These are phyloP conservation scores for Agrypnia vestita DNA, from an alignment of 1,140 invertebrate species.

Conservation along the genomic window DNA sequence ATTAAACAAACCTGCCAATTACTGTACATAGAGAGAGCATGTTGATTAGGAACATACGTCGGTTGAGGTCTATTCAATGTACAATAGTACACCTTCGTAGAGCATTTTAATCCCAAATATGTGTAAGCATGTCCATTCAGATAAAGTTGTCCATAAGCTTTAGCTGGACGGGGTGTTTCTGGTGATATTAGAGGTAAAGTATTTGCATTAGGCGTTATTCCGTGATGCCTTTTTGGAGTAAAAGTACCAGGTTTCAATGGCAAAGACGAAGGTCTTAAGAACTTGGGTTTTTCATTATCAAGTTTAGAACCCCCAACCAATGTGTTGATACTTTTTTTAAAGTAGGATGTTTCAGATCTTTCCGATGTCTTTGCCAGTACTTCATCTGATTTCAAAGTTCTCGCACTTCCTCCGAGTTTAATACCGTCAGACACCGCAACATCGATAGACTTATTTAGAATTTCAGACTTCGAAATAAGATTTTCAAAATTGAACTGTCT, in stretches of 20 bases:
- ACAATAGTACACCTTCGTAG: slow-evolving; percentile 93
- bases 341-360: slow-evolving; percentile 71
- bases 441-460: slow-evolving; percentile 71
- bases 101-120: slow-evolving; percentile 91
- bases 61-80: slow-evolving; percentile 94
- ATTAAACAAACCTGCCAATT: slow-evolving; percentile 86
- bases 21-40: slow-evolving; percentile 97
- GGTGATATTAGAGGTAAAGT: slow-evolving; percentile 88
- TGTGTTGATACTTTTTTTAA: slow-evolving; percentile 66
- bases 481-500: slow-evolving; percentile 75
- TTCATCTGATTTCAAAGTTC: slow-evolving; percentile 50
- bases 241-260: slow-evolving; percentile 88
- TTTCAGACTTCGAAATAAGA: slow-evolving; percentile 72
- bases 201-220: slow-evolving; percentile 83
- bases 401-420: slow-evolving; percentile 3
- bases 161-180: slow-evolving; percentile 90
- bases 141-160: slow-evolving; percentile 90
- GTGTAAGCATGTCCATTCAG: slow-evolving; percentile 94
- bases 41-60: slow-evolving; percentile 93
- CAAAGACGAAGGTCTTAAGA: slow-evolving; percentile 84
- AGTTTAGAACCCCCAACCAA: slow-evolving; percentile 57
- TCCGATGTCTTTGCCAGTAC: slow-evolving; percentile 62
- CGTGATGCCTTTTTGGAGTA: slow-evolving; percentile 84
- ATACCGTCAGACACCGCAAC: slow-evolving; percentile 28
- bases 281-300: slow-evolving; percentile 76